Evolutionary conservation across 2,113 vertebrate genomes (phyloP).

Genomic region (Riparia riparia): DNA sequence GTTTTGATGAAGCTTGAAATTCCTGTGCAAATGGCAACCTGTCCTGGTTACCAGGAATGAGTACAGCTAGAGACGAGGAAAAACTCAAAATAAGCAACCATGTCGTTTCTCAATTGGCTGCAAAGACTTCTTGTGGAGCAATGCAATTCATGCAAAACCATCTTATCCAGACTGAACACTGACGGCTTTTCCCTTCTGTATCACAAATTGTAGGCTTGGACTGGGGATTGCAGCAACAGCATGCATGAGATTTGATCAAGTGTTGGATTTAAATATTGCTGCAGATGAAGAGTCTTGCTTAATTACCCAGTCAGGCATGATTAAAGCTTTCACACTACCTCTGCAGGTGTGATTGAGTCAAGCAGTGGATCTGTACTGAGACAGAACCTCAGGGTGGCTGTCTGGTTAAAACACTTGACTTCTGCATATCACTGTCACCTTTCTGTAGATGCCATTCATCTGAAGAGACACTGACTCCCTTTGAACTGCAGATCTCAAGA

Average conservation of each 20-base stretch:
- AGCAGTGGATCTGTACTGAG: background rate
- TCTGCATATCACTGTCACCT: background rate
- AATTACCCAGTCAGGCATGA: background rate
- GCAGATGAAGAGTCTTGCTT: background rate
- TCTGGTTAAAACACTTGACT: background rate
- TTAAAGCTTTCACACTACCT: background rate
- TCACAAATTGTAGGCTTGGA: background rate
- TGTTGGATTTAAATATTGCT: background rate
- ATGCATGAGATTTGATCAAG: background rate
- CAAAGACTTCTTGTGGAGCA: background rate
- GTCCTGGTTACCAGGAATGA: background rate
- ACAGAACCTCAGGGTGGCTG: background rate
- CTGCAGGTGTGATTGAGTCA: background rate
- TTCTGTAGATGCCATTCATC: background rate
- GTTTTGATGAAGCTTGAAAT: background rate
- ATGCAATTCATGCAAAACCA: background rate
- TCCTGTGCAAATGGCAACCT: background rate
- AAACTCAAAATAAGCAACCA: background rate
- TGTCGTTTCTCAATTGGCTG: background rate
- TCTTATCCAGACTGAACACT: background rate
- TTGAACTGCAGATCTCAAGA: constrained; percentile 11
- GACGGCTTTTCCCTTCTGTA: background rate
- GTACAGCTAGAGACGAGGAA: background rate
- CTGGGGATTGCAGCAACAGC: background rate
- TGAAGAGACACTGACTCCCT: background rate